Conservation (phyloP, 2,113 vertebrate species). For the Bubalus kerabau region DNA sequence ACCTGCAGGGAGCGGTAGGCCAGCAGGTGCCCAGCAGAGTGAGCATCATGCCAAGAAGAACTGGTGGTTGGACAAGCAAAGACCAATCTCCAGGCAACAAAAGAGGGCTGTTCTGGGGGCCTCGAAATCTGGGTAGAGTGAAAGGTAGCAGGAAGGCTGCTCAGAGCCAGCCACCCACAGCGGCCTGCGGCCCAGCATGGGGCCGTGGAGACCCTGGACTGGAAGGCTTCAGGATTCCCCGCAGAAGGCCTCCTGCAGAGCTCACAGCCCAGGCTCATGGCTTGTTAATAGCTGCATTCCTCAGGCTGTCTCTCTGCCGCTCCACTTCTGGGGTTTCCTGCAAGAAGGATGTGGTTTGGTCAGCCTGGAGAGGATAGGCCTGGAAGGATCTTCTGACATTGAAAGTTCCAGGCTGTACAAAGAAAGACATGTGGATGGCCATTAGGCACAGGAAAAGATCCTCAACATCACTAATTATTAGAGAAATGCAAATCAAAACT, state of each 20-base stretch:
- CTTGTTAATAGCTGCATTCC: background rate
- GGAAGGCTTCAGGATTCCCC: background rate
- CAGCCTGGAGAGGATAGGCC: background rate
- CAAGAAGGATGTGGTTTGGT: background rate
- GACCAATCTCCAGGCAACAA: background rate
- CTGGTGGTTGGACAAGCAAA: background rate
- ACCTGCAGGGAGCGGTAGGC: background rate
- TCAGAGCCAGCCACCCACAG: too few species aligned
- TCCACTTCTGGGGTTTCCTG: background rate
- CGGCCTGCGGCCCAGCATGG: background rate
- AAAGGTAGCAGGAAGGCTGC: background rate
- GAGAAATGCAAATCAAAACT: background rate
- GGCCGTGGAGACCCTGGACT: background rate
- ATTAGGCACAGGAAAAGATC: background rate
- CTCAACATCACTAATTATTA: background rate
- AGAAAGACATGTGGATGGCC: background rate
- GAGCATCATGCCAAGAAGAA: background rate
- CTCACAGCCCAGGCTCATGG: fast-evolving
- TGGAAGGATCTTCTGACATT: background rate
- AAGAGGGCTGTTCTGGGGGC: background rate
- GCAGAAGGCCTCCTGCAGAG: background rate
- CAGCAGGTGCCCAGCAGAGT: background rate
- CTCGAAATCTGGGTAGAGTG: background rate
- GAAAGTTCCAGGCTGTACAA: background rate
- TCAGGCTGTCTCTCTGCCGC: background rate